These are phyloP conservation scores for Dysmachus trigonus DNA, from an alignment of 2,888 invertebrate genomes.

Conservation along the genomic window DNA sequence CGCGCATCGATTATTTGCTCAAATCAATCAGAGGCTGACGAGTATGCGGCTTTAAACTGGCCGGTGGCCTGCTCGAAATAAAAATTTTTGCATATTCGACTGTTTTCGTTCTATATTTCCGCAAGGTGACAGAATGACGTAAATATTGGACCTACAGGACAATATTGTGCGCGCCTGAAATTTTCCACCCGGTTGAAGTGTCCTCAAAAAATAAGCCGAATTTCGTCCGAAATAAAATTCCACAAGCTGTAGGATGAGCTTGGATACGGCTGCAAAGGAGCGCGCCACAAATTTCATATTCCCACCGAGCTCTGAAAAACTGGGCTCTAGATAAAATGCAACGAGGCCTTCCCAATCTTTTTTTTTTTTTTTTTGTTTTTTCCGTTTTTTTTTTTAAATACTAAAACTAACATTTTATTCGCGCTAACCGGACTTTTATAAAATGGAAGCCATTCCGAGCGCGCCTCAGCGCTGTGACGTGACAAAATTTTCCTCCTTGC, in stretches of 20 bases:
- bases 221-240: background rate
- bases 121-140: background rate
- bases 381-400: background rate
- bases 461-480: background rate
- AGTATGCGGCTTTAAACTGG: background rate
- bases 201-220: background rate
- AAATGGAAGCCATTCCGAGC: background rate
- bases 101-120: background rate
- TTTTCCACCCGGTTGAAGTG: background rate
- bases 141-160: background rate
- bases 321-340: background rate
- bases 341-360: background rate
- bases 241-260: background rate
- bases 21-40: background rate
- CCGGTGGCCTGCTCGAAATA: background rate
- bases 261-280: background rate
- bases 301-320: background rate
- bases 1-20: background rate
- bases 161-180: background rate
- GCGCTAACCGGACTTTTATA: background rate
- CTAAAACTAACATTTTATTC: constrained; percentile 24
- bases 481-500: constrained; percentile 10
- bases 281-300: background rate
- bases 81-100: background rate
- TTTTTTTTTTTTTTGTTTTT: no score